These are phyloP conservation scores for Ophion obscuratus DNA, from an alignment of 2,888 invertebrate genomes.

Conservation along the genomic window DNA sequence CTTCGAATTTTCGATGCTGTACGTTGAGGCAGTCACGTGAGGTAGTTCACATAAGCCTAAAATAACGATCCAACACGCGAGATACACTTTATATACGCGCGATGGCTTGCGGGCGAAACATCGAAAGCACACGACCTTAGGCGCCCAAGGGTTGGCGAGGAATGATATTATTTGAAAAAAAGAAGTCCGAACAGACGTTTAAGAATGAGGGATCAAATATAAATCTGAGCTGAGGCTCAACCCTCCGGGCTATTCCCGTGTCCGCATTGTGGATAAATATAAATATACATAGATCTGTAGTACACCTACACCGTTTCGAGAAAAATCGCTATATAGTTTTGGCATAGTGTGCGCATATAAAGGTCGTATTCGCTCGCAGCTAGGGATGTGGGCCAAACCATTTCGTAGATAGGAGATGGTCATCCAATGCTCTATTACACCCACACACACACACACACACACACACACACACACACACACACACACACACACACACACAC, in stretches of 20 bases:
- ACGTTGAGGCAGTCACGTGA: conserved; percentile 24
- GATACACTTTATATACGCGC: conserved; percentile 57
- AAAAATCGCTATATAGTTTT: neutral
- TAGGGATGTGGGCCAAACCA: conserved; percentile 23
- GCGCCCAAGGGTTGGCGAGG: conserved; percentile 12
- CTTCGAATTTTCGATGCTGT: conserved; percentile 34
- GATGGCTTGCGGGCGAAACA: conserved; percentile 21
- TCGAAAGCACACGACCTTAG: conserved; percentile 17
- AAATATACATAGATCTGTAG: conserved; percentile 13
- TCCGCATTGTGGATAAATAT: conserved; percentile 34
- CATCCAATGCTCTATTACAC: neutral
- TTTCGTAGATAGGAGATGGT: neutral
- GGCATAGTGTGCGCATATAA: conserved; percentile 39
- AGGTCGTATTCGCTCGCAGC: conserved; percentile 1
- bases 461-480: neutral
- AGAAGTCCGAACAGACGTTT: neutral
- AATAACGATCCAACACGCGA: conserved; percentile 57
- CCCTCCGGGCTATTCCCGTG: conserved; percentile 40
- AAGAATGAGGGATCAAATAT: conserved; percentile 55
- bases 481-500: neutral
- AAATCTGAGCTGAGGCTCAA: conserved; percentile 57
- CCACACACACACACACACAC: neutral
- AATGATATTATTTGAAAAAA: conserved; percentile 31
- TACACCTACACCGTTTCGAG: conserved; percentile 14
- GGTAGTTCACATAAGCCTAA: conserved; percentile 60